Evolutionary conservation across 2,888 invertebrate species (phyloP).

Genomic region (Erannis defoliaria): DNA sequence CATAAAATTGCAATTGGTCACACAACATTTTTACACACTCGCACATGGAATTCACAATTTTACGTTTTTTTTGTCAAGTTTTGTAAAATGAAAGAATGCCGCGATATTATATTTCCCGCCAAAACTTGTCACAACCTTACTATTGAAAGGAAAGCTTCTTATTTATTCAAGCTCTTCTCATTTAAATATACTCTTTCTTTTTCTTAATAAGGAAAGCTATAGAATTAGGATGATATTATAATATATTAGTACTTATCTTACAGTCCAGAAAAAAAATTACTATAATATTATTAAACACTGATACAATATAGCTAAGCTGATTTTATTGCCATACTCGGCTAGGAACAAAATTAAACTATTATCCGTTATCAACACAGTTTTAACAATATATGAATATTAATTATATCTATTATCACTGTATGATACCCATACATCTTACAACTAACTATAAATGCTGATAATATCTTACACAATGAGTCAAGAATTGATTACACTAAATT

Average conservation of each 20-base stretch:
- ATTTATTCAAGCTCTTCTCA: no score
- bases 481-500: conserved; percentile 4
- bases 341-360: conserved; percentile 43
- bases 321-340: conserved; percentile 41
- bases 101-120: no score
- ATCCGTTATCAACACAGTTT: conserved; percentile 32
- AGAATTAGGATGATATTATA: no score
- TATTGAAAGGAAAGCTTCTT: no score
- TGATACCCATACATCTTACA: conserved; percentile 36
- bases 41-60: no score
- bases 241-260: not conserved
- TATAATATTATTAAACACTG: not conserved
- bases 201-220: no score
- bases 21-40: no score
- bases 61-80: no score
- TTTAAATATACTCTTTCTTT: no score
- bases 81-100: no score
- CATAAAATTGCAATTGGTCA: no score
- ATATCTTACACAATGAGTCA: conserved; percentile 38
- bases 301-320: conserved; percentile 27
- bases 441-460: conserved; percentile 43
- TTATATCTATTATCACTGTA: conserved; percentile 45
- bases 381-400: conserved; percentile 24
- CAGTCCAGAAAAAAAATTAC: not conserved
- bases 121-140: no score